Evolutionary conservation across 2,113 vertebrate species (phyloP), one percentile per base, ranked within the genome.

Genomic region (Cyprinodon tularosa): DNA sequence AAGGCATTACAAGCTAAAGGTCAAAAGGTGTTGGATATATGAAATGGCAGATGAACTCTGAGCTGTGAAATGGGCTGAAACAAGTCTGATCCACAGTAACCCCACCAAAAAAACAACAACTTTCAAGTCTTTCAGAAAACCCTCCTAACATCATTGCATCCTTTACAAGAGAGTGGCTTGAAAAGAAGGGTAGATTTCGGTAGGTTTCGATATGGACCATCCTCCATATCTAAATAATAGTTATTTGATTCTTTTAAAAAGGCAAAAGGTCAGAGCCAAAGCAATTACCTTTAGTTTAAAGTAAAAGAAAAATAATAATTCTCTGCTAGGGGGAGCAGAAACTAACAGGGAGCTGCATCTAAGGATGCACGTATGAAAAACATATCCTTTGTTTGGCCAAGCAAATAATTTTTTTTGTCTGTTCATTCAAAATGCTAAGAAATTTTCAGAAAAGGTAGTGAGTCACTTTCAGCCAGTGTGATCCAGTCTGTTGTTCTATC

Each of bases 391-490:
- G 61, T 81, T 68, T 48, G 67, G 57, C 15, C 50, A 4, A 47
- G 45, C 15, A 44, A 71, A 40, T 74, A 62, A 65, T 78, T 73
- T 59, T 37, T 37, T 44, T 71, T 73, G 68, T 72, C 82, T 79
- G 47, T 64, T 74, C 71, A 76, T 68, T 81, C 59, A 74, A 81
- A 79, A 77, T 74, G 73, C 47, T 57, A 61, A 76, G 73, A 79
- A 67, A 72, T 42, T 6, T 12, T 20, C 70, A 7, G 71, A 79
- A 77, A 53, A 74, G 47, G 45, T n/a, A 11, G 20, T 70, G 77
- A 82, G 68, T 77, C 74, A 68, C 76, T 60, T 62, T 82, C 72
- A 81, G 74, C 15, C 38, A 38, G 7, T 53, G 48, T 44, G 67
- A 82, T 79, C 62, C 64, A 48, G 75, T 57, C 75, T 67, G 66